Conservation (phyloP, 2,797 vertebrate genomes). For the Sebastolobus alascanus region DNA sequence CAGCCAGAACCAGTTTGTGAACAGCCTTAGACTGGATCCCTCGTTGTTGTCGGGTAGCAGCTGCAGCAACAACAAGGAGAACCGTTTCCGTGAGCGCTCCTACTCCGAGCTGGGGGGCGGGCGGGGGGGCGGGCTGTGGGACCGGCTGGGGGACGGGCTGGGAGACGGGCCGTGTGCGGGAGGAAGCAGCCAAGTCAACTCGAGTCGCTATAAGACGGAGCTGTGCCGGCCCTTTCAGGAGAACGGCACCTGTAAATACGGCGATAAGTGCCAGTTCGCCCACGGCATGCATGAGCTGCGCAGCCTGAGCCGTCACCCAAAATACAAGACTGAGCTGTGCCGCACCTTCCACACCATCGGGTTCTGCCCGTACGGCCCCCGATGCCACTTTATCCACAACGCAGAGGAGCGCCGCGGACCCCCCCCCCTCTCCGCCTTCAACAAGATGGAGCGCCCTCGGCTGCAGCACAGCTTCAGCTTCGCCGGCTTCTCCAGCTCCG, state of each 20-base stretch:
- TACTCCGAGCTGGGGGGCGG: conserved; percentile 89
- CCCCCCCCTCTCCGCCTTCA: conserved; percentile 73
- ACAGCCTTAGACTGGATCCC: conserved; percentile 84
- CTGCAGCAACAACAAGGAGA: conserved; percentile 84
- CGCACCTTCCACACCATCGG: conserved; percentile 90
- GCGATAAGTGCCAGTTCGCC: conserved; percentile 90
- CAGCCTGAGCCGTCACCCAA: conserved; percentile 87
- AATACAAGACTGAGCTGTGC: conserved; percentile 91
- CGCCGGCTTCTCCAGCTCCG: conserved; percentile 88
- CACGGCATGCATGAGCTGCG: conserved; percentile 88
- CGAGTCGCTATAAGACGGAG: conserved; percentile 90
- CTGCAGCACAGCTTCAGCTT: conserved; percentile 94
- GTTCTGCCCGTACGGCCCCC: conserved; percentile 88
- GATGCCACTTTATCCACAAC: conserved; percentile 91
- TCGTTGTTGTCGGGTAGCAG: conserved; percentile 61
- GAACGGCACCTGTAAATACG: conserved; percentile 87
- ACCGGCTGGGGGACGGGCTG: conserved; percentile 68
- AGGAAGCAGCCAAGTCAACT: conserved; percentile 82
- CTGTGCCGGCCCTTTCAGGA: conserved; percentile 89
- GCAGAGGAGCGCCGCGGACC: conserved; percentile 87
- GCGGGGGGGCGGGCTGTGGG: conserved; percentile 77
- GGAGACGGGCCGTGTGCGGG: conserved; percentile 80
- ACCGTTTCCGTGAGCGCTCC: conserved; percentile 88
- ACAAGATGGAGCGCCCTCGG: conserved; percentile 84
- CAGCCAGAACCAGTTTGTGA: conserved; percentile 87